Base-by-base conservation (phyloP, 1,140 invertebrate genomes). In the Trichogramma pretiosum region DNA sequence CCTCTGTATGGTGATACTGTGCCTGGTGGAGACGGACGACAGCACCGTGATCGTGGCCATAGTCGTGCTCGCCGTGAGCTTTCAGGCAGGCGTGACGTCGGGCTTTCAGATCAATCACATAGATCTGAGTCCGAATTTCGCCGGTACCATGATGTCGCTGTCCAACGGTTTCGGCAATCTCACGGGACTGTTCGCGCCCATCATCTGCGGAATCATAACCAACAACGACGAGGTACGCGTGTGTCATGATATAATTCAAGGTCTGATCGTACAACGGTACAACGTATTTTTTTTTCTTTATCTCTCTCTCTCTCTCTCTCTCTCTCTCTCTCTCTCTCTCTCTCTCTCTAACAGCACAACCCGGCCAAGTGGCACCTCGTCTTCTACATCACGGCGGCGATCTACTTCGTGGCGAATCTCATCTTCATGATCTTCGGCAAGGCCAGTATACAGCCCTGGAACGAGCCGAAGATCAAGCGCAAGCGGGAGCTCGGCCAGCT, bases 121-220 rank as follows among this genome's bases (percentile, higher is more conserved):
- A 13, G 81, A 85, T 60, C 64, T 85, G 13, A 80, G 81, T 26
- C 79, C 80, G 11, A 80, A 78, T 62, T 76, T 65, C 62, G 80
- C 81, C 28, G 79, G 81, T 32, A 65, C 69, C 13, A 64, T 83
- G 53, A 80, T 83, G 77, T 80, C 80, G 0, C 67, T 84, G 18
- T 80, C 79, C 1, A 84, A 84, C 60, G 76, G 76, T 24, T 54
- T 77, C 28, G 78, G 79, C 1, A 81, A 79, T 23, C 53, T 82
- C 8, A 68, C 79, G 23, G 77, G 79, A 8, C 78, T 82, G 40
- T 46, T 81, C 11, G 77, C 74, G 26, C 81, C 80, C 1, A 46
- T 72, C 11, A 55, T 81, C 5, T 70, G 70, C 7, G 70, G 76
- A 2, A 32, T 41, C 2, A 69, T 74, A 28, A 67, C 81, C 11